These are phyloP conservation scores for Cephalopachus bancanus DNA, from an alignment of 2,797 vertebrate genomes.

Conservation along the genomic window DNA sequence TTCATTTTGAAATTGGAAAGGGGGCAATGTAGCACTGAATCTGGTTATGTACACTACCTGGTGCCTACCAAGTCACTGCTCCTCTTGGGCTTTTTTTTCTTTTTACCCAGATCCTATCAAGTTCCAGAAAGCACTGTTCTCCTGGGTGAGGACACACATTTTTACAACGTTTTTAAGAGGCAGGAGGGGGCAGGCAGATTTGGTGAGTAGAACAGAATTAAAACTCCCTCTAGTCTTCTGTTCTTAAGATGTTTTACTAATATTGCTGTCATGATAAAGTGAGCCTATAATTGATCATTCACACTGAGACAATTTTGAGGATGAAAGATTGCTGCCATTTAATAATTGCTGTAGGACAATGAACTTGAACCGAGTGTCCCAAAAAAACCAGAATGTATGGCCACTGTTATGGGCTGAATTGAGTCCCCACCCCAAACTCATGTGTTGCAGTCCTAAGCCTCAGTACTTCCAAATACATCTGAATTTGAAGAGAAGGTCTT, in stretches of 20 bases:
- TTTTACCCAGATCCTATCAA: neutral
- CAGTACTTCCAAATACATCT: neutral
- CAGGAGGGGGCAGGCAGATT: neutral
- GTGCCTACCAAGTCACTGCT: fast-evolving
- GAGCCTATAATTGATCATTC: neutral
- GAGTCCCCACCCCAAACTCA: neutral
- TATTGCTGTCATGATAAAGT: neutral
- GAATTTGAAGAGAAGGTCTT: neutral
- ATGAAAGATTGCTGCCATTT: too few species aligned
- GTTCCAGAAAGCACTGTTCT: neutral
- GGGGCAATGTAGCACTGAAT: fast-evolving
- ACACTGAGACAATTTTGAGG: neutral
- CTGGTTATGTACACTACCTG: fast-evolving
- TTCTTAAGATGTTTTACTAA: neutral
- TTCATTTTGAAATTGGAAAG: neutral
- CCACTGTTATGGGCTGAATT: neutral
- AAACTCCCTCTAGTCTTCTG: neutral
- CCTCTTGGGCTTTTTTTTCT: too few species aligned
- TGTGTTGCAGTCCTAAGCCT: neutral
- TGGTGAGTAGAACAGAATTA: neutral
- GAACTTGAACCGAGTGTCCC: neutral
- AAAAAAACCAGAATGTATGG: neutral
- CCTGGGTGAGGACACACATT: too few species aligned
- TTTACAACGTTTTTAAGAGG: neutral
- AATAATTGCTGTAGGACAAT: neutral